Percentiles rank a stretch among this genome's conserved stretches.
phyloP scores from a whole-genome alignment of 2,888 invertebrate species.

The Chloromyia formosa region DNA sequence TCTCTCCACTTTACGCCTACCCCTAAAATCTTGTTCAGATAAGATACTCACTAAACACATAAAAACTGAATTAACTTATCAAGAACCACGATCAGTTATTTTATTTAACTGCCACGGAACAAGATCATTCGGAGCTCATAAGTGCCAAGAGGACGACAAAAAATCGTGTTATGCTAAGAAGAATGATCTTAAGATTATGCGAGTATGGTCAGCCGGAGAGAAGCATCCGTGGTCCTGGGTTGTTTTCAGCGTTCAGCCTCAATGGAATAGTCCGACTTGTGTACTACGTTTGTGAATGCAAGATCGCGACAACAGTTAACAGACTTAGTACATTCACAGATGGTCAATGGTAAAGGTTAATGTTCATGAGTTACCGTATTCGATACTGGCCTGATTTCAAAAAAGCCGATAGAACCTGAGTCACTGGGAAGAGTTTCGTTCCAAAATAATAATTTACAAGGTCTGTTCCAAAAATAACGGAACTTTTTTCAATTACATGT shows the following conservation, averaged over 20 bases:
- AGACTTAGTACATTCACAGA: background rate
- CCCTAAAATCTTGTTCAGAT: slow-evolving; percentile 50
- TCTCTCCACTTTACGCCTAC: slow-evolving; percentile 32
- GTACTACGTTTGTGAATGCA: background rate
- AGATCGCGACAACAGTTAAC: slow-evolving; percentile 36
- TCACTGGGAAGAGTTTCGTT: no score
- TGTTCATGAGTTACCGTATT: background rate
- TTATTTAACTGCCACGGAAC: slow-evolving; percentile 64
- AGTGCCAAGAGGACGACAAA: slow-evolving; percentile 57
- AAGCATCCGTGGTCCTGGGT: background rate
- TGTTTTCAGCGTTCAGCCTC: background rate
- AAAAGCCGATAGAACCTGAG: no score
- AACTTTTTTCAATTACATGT: no score
- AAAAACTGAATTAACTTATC: slow-evolving; percentile 65
- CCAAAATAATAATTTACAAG: no score
- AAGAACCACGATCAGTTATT: slow-evolving; percentile 65
- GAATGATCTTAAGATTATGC: slow-evolving; percentile 44
- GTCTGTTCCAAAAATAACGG: no score
- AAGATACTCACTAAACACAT: slow-evolving; percentile 59
- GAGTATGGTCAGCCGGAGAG: slow-evolving; percentile 32
- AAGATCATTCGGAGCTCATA: slow-evolving; percentile 60
- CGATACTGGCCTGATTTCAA: no score
- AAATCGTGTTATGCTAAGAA: slow-evolving; percentile 46
- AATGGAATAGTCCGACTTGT: slow-evolving; percentile 9
- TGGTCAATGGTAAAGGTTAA: background rate